Evolutionary conservation across 2,888 invertebrate species (phyloP), one percentile per base, ranked within the genome.

Genomic region (Pemphredon lugubris): DNA sequence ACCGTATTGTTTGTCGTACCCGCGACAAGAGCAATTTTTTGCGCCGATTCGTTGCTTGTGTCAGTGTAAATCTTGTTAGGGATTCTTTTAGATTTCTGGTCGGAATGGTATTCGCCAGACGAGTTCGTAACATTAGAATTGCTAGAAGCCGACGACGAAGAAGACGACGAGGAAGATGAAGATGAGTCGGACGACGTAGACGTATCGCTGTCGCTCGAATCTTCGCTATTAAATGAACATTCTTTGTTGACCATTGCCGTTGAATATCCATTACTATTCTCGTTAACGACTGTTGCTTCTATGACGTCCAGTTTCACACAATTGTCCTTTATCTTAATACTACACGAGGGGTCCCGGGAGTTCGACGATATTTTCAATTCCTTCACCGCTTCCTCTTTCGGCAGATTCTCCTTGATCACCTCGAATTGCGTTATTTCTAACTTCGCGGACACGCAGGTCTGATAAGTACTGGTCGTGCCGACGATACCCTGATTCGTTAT

Each of bases 361-460:
- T 45, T 76, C 0, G 76, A 64, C 0, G 88, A 84, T 50, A 84
- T 86, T 54, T 83, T 85, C 0, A 88, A 57, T 42, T 87, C 86
- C 11, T 83, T 87, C 16, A 79, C 81, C 3, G 87, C 82, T 14
- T 86, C 86, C 30, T 87, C 86, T 30, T 80, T 84, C 0, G 86
- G 83, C 1, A 88, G 67, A 73, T 87, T 88, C 16, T 86, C 87
- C 32, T 89, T 88, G 1, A 88, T 86, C 0, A 88, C 89, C 61
- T 88, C 88, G 34, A 87, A 88, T 13, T 87, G 85, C 6, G 86
- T 88, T 40, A 89, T 87, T 65, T 88, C 86, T 11, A 81, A 63
- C 74, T 75, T 79, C 18, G 58, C 51, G 7, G 72, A 44, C 6
- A 61, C 18, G 14, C 57, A 67, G 2, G 54, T 26, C 32, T 72